These are phyloP conservation scores for Dynastes maya DNA, from an alignment of 2,888 invertebrate species.

Conservation along the genomic window DNA sequence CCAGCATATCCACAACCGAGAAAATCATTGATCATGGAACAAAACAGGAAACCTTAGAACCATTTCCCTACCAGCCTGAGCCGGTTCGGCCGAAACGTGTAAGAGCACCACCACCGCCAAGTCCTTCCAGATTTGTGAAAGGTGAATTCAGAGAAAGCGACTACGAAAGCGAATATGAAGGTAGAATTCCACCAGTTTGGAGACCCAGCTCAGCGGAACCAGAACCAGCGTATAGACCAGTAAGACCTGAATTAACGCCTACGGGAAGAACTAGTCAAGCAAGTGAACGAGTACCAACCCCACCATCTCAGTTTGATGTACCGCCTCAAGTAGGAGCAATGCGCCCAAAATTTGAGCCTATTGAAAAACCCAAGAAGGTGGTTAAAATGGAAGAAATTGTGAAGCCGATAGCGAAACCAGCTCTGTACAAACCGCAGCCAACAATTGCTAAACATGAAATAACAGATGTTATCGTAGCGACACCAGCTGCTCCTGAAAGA, in stretches of 20 bases:
- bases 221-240: slow-evolving; percentile 75
- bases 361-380: slow-evolving; percentile 68
- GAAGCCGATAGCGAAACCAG: slow-evolving; percentile 68
- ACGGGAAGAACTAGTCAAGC: slow-evolving; percentile 70
- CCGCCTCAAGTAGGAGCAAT: slow-evolving; percentile 70
- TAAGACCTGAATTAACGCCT: slow-evolving; percentile 74
- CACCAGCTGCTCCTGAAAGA: slow-evolving; percentile 64
- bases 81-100: slow-evolving; percentile 65
- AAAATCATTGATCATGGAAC: slow-evolving; percentile 65
- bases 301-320: slow-evolving; percentile 75
- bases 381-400: slow-evolving; percentile 65
- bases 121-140: slow-evolving; percentile 79
- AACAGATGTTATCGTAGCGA: slow-evolving; percentile 64
- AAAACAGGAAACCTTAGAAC: slow-evolving; percentile 68
- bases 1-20: slow-evolving; percentile 69
- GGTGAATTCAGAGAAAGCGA: slow-evolving; percentile 80
- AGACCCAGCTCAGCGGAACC: slow-evolving; percentile 73
- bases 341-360: slow-evolving; percentile 76
- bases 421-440: slow-evolving; percentile 73
- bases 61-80: slow-evolving; percentile 70
- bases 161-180: slow-evolving; percentile 82
- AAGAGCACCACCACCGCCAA: slow-evolving; percentile 73
- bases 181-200: slow-evolving; percentile 77
- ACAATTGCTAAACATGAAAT: slow-evolving; percentile 68
- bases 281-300: slow-evolving; percentile 72